A percentile compares a stretch with the other conserved stretches of the same genome.
Conservation (phyloP, 2,888 invertebrate genomes). For the Steinernema scapterisci region DNA sequence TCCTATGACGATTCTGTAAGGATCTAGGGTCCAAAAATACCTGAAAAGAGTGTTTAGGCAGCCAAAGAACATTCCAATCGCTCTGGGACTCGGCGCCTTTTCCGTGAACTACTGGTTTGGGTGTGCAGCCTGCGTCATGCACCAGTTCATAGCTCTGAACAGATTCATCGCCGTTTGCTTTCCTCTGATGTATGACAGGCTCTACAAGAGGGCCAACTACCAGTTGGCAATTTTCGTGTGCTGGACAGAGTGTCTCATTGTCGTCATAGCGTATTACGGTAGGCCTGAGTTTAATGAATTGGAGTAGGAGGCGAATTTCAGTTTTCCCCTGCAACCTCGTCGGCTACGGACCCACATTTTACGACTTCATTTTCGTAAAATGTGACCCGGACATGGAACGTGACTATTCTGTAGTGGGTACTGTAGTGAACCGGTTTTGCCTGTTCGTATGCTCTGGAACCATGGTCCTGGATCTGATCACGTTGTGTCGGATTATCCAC, state of each 20-base stretch:
- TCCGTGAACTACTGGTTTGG: slow-evolving; percentile 22
- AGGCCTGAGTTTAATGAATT: neutral
- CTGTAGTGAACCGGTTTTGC: slow-evolving; percentile 10
- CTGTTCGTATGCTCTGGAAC: slow-evolving; percentile 4
- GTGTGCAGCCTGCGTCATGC: slow-evolving; percentile 24
- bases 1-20: slow-evolving; percentile 6
- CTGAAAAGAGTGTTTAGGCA: neutral
- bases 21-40: neutral
- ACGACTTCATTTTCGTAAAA: slow-evolving; percentile 26
- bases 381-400: slow-evolving; percentile 3
- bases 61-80: neutral
- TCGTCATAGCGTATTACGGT: slow-evolving; percentile 7
- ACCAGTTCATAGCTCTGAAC: slow-evolving; percentile 14
- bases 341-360: slow-evolving; percentile 21
- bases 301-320: neutral
- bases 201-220: neutral
- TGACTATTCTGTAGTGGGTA: slow-evolving; percentile 3
- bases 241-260: neutral
- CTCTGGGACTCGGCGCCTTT: neutral
- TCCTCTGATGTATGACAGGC: neutral
- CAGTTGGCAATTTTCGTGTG: neutral
- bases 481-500: neutral
- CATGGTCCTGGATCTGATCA: slow-evolving; percentile 4
- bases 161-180: slow-evolving; percentile 6
- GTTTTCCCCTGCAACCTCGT: slow-evolving; percentile 23